Percentiles rank a stretch among this genome's conserved stretches.
phyloP scores from a whole-genome alignment of 2,888 invertebrate species.

The Antheraea yamamai region DNA sequence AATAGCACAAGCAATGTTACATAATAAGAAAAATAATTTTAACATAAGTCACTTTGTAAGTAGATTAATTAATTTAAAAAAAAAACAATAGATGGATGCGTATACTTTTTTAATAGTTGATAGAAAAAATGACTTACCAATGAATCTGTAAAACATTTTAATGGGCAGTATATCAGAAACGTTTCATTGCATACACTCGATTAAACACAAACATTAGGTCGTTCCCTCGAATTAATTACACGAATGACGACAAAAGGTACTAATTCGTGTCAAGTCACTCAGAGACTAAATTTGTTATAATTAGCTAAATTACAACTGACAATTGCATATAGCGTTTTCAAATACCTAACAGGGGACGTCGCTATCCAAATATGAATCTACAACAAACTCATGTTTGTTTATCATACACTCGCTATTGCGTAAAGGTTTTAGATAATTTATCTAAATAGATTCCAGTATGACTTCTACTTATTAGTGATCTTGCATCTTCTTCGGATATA shows the following conservation, averaged over 20 bases:
- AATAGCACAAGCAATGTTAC: no score
- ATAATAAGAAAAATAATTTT: no score
- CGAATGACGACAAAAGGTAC: not conserved
- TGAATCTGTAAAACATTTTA: not conserved
- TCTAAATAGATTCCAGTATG: not conserved
- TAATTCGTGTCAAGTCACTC: conserved; percentile 27
- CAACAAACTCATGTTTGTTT: not conserved
- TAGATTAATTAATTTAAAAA: no score
- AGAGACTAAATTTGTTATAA: conserved; percentile 33
- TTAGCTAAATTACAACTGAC: conserved; percentile 30
- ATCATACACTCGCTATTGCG: not conserved
- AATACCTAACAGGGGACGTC: not conserved
- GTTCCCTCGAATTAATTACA: not conserved
- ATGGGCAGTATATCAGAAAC: not conserved
- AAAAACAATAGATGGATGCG: no score
- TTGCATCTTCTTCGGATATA: no score
- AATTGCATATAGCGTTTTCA: conserved; percentile 26
- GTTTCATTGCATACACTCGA: not conserved
- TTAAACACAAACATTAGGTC: not conserved
- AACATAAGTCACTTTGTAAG: no score
- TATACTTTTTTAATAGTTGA: no score
- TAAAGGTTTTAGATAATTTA: not conserved
- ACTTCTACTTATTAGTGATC: no score
- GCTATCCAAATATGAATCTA: not conserved
- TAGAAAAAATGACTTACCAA: not conserved